Base-by-base conservation (phyloP, 2,888 invertebrate genomes). In the Brenthis daphne region DNA sequence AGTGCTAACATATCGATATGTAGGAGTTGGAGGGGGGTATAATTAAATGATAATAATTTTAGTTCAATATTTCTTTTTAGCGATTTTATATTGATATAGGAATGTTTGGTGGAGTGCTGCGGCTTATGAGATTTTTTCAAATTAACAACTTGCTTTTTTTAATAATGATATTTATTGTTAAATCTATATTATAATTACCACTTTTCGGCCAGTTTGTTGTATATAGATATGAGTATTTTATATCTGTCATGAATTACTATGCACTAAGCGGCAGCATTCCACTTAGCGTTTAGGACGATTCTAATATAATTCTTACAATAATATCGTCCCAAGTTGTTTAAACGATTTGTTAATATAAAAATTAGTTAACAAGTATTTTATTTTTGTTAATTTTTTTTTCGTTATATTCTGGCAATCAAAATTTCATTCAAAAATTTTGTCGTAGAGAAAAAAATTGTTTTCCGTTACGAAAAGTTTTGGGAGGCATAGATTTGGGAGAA, bases 221-320 rank as follows among this genome's bases (percentile, higher is more conserved):
- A 33, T 66, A 47, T 20, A 16, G 14, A 20, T 66, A 48, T 47
- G 24, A 6, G 47, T 60, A 33, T n/a, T 57, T 57, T 65, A 20
- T 51, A 60, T 43, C 8, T 37, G 29, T 58, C 8, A 16, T 57
- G n/a, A 58, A 58, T 53, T 43, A 14, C 20, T 47, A 43, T 24
- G 12, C 37, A 43, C 11, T 11, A 43, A 75, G 77, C 77, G 84
- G 76, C 65, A 86, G 88, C 90, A 90, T 90, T 90, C 80, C 87
- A 86, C 73, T 70, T 70, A 78, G 80, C 87, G 80, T 86, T 76
- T 83, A 82, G 92, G 92, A 90, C 92, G 92, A 92, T 92, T 88
- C 86, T 91, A 89, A 92, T 92, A 92, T 92, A 92, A 92, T 92
- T 92, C 92, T 92, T 92, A 92, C 88, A 90, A 89, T 89, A 86